Evolutionary conservation across 30 jellyfish, hydroid and myxozoan genomes (phyloP), one percentile per base, ranked within the genome.

Genomic region (Cassiopea xamachana): DNA sequence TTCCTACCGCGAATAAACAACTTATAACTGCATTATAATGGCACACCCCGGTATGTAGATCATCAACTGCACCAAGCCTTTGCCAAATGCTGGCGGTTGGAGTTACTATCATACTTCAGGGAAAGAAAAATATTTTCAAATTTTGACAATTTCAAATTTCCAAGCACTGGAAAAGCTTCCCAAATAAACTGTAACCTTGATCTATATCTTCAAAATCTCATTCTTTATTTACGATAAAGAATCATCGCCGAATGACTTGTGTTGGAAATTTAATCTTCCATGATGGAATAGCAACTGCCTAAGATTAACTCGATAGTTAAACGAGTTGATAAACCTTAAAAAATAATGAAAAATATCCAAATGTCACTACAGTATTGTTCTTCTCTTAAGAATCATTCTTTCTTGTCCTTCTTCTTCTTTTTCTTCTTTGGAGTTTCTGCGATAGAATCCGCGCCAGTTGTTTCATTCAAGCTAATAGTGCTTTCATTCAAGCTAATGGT

Each of bases 381-480:
- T 13, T 8, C 55, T 48, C 16, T 73, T 58, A 73, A 76, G 85
- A 16, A 64, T 14, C 27, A 64, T 64, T 64, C 74, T 64, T 64
- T 64, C 39, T 64, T 64, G 43, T 64, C 74, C 74, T 64, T 64
- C 88, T 74, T 82, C 73, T 81, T 89, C 92, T 89, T 89, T 79
- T 81, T 89, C 69, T 79, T 79, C 60, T 79, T 79, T 46, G 96
- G 90, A 15, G 91, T 58, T 61, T 80, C 90, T 17, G 82, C 47
- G 10, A 79, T 46, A 18, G 92, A 73, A 70, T 80, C 96, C 8
- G 62, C 51, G 8, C 75, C 83, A 60, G 84, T 76, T 13, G 92
- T 7, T 5, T 84, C 92, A 60, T 47, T 67, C 7, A 82, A 77
- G 60, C 92, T 89, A 7, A 89, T 50, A 1, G 82, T 86, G 48